A percentile compares a stretch with the other conserved stretches of the same genome.
Evolutionary conservation across 2,113 vertebrate genomes (phyloP).

Genomic region (Cyphomyrus discorhynchus): DNA sequence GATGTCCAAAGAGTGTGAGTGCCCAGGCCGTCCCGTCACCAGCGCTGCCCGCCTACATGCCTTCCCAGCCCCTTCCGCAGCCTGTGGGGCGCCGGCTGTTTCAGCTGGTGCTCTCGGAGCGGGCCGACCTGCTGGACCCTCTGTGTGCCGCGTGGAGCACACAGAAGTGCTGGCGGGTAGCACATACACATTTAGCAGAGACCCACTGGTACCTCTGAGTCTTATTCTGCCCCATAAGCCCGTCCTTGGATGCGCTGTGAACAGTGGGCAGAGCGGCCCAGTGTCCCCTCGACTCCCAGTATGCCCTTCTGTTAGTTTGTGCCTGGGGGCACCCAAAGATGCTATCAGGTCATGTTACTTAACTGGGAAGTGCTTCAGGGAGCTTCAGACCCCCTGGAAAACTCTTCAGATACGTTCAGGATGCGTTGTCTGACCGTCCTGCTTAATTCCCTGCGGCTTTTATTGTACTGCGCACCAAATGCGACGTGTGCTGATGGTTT

Average conservation of each 20-base stretch:
- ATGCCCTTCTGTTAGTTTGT: neutral
- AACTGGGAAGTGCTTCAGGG: neutral
- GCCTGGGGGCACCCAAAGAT: neutral
- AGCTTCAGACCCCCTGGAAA: neutral
- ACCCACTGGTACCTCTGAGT: slow-evolving; percentile 47
- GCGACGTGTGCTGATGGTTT: neutral
- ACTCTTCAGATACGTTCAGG: neutral
- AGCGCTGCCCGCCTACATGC: no score
- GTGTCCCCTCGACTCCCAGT: neutral
- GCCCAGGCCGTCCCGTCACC: neutral
- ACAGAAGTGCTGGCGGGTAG: slow-evolving; percentile 57
- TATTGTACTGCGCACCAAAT: neutral
- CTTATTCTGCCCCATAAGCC: neutral
- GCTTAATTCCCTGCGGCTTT: neutral
- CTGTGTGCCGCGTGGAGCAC: neutral
- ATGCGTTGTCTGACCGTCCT: neutral
- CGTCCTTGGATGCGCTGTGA: neutral
- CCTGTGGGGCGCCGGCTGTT: neutral
- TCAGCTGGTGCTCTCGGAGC: neutral
- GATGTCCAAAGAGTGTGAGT: slow-evolving; percentile 99
- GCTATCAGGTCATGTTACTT: neutral
- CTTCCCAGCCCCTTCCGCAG: neutral
- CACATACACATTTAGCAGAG: slow-evolving; percentile 50
- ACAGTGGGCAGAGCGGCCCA: slow-evolving; percentile 18
- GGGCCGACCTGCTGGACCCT: slow-evolving; percentile 33